Base-by-base conservation (phyloP, 53 echinoderm and acorn worm species). In the Temnopleurus reevesii region DNA sequence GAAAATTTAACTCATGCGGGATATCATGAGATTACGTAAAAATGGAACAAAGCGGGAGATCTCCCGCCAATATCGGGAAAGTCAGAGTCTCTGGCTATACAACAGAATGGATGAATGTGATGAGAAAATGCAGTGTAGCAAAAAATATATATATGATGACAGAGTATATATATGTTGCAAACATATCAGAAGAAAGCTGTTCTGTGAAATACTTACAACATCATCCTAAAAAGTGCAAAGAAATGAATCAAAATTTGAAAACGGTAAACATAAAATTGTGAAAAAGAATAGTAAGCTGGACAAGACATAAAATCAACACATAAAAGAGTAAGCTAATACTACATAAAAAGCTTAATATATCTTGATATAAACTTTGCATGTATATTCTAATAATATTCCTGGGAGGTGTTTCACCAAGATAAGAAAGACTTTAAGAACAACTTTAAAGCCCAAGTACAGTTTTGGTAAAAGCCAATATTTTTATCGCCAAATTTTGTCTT, bases 241-340 rank as follows among this genome's bases (percentile, higher is more conserved):
- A 64, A 92, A 89, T 49, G 27, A 92, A 89, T 31, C 64, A 89
- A 91, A 81, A 44, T 53, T 71, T 46, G 5, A 89, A 54, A 77
- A 64, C 46, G 53, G 30, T 36, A 46, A 27, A 24, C 33, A 60
- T 64, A 26, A 33, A 35, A 86, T 43, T 28, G 35, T 81, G 24
- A 84, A 84, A 55, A 76, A 3, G 3, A 13, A 63, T 31, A 71
- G 19, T 8, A 38, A 71, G 41, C 71, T 5, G 4, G n/a, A 41
- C 12, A 71, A 41, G n/a, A 71, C 5, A 21, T 36, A 13, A 21
- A 71, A 8, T 71, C 19, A 21, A 21, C 25, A 29, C 0, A 28
- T 12, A 29, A 60, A 21, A 60, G 0, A 21, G 9, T 38, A 21
- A 5, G 12, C 18, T 19, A 41, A 71, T 38, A 43, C n/a, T 41